Percentiles rank a stretch among this genome's conserved stretches.
Conservation (phyloP, 2,797 vertebrate species). For the Cuniculus paca region DNA sequence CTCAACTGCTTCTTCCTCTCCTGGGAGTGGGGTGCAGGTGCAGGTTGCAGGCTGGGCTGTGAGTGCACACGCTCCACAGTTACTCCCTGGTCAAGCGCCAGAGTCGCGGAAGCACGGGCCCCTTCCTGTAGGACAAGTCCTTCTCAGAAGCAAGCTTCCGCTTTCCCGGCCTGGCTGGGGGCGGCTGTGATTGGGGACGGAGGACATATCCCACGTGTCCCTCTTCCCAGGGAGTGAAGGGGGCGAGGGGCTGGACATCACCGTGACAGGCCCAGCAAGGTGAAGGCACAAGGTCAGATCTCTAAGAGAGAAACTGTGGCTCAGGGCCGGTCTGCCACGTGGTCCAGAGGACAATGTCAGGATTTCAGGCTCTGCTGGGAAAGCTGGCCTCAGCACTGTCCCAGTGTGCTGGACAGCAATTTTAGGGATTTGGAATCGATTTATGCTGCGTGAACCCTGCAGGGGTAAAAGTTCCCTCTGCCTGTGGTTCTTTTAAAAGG, state of each 20-base stretch:
- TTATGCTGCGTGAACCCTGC: neutral
- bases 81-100: neutral
- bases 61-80: accelerated
- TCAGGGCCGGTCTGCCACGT: neutral
- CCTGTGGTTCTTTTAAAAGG: neutral
- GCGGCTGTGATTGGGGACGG: neutral
- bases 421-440: neutral
- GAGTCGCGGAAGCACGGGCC: neutral
- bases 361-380: neutral
- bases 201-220: neutral
- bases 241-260: neutral
- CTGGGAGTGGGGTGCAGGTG: neutral
- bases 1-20: neutral
- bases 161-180: neutral
- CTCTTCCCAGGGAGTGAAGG: neutral
- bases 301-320: neutral
- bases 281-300: neutral
- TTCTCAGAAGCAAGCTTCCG: conserved; percentile 22
- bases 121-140: neutral
- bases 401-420: accelerated
- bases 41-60: neutral
- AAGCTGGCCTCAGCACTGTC: neutral
- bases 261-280: neutral
- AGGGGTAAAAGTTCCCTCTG: neutral
- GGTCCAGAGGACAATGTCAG: neutral